These are phyloP conservation scores for Metellina segmentata DNA, from an alignment of 2,888 invertebrate genomes.

Conservation along the genomic window DNA sequence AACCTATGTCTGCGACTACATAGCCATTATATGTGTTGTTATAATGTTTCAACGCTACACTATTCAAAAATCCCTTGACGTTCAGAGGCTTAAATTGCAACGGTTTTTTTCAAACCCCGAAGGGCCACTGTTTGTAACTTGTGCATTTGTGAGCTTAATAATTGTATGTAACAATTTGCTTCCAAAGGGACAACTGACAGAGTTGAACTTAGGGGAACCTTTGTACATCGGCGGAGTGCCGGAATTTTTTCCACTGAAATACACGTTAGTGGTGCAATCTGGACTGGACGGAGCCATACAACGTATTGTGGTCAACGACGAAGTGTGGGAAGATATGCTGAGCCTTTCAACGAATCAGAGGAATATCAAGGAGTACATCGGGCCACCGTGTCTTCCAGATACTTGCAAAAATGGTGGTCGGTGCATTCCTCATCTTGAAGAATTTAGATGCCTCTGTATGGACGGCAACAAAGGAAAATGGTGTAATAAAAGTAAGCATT, in stretches of 20 bases:
- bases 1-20: too few species aligned
- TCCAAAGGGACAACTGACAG: slow-evolving; percentile 87
- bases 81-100: too few species aligned
- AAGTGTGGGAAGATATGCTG: slow-evolving; percentile 83
- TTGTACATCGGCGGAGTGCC: slow-evolving; percentile 88
- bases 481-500: slow-evolving; percentile 86
- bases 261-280: slow-evolving; percentile 80
- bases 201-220: slow-evolving; percentile 90
- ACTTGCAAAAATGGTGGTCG: slow-evolving; percentile 88
- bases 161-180: not conserved
- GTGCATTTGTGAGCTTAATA: too few species aligned
- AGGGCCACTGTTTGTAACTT: too few species aligned
- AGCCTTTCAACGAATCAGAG: slow-evolving; percentile 80
- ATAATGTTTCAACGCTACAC: too few species aligned
- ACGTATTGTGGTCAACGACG: slow-evolving; percentile 89
- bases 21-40: too few species aligned
- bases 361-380: slow-evolving; percentile 82
- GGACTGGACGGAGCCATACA: slow-evolving; percentile 92
- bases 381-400: slow-evolving; percentile 83
- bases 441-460: slow-evolving; percentile 90
- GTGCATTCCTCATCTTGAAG: slow-evolving; percentile 89
- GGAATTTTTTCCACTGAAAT: slow-evolving; percentile 82
- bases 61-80: too few species aligned
- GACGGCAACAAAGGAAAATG: slow-evolving; percentile 88
- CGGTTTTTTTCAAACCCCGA: too few species aligned